These are phyloP conservation scores for Herpetotheres cachinnans DNA, from an alignment of 2,113 vertebrate species.

Conservation along the genomic window DNA sequence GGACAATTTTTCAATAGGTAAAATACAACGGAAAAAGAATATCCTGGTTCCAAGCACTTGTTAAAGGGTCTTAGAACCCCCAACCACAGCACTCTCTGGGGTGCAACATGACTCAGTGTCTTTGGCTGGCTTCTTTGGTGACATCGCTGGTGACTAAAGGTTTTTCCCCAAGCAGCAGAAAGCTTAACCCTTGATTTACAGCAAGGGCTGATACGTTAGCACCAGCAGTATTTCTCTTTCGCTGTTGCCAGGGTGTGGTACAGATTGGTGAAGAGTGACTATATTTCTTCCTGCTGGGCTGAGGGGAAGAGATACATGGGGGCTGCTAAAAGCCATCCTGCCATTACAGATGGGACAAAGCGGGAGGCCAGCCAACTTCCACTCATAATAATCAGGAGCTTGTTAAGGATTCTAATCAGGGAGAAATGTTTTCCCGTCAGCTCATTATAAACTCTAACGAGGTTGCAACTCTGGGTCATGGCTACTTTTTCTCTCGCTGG, in stretches of 20 bases:
- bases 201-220: not conserved
- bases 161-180: not conserved
- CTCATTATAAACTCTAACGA: conserved; percentile 61
- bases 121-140: not conserved
- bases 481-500: conserved; percentile 47
- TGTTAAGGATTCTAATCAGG: conserved; percentile 63
- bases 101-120: not conserved
- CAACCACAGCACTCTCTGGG: not conserved
- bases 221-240: not conserved
- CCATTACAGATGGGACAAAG: not conserved
- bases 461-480: conserved; percentile 24
- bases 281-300: not conserved
- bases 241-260: not conserved
- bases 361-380: not conserved
- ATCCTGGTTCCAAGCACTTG: not conserved
- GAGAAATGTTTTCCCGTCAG: conserved; percentile 64
- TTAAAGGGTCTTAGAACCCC: not conserved
- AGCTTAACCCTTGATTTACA: not conserved
- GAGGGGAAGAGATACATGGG: not conserved
- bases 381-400: conserved; percentile 1
- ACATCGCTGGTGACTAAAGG: not conserved
- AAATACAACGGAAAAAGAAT: not conserved
- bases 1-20: not conserved
- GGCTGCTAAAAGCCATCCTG: not conserved
- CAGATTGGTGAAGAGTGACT: not conserved